Evolutionary conservation across 2,888 invertebrate species (phyloP).

Genomic region (Xanthorhoe designata): DNA sequence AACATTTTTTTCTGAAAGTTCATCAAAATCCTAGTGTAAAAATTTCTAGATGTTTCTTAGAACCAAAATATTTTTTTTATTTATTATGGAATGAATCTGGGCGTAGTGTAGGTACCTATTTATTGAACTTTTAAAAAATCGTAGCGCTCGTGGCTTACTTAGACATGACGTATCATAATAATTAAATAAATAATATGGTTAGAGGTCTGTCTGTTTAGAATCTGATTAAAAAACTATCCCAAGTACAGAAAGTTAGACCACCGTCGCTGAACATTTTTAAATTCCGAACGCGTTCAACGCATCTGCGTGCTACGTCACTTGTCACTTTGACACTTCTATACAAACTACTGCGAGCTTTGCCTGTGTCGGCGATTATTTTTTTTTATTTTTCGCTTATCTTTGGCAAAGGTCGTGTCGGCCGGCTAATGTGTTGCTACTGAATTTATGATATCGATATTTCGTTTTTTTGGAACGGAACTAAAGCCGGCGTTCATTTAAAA

Average conservation of each 20-base stretch:
- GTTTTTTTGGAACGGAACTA: conserved; percentile 26
- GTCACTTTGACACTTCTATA: conserved; percentile 79
- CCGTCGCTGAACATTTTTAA: conserved; percentile 49
- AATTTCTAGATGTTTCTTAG: too few species aligned
- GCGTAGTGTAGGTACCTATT: too few species aligned
- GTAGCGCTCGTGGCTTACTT: too few species aligned
- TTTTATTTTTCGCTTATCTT: conserved; percentile 37
- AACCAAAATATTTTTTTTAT: too few species aligned
- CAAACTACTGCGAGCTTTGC: conserved; percentile 61
- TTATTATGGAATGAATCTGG: too few species aligned
- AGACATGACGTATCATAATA: too few species aligned
- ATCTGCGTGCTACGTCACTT: conserved; percentile 68
- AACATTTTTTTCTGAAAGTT: too few species aligned
- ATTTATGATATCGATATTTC: conserved; percentile 43
- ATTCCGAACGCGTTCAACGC: conserved; percentile 62
- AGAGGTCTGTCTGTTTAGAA: too few species aligned
- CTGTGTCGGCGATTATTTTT: conserved; percentile 47
- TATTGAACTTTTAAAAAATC: too few species aligned
- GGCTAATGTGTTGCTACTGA: conserved; percentile 43
- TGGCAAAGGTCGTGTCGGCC: conserved; percentile 39
- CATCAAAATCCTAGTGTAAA: too few species aligned
- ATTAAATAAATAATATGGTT: too few species aligned
- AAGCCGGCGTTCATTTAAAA: conserved; percentile 24
- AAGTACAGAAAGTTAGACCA: conserved; percentile 18
- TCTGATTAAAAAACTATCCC: too few species aligned